phyloP scores from a whole-genome alignment of 2,888 invertebrate genomes.

The Zygothrica quintamaculata region DNA sequence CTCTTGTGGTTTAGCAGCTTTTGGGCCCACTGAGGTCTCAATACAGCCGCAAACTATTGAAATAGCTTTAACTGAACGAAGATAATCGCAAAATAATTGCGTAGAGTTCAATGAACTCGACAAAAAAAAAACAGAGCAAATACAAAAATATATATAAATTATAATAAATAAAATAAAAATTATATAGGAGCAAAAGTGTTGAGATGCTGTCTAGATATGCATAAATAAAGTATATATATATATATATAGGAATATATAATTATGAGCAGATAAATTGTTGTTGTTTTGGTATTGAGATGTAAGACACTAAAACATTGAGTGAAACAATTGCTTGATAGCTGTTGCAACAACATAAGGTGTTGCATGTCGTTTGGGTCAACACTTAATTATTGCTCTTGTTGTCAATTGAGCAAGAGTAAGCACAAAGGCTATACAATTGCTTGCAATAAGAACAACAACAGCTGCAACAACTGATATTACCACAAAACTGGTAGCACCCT shows the following conservation, averaged over 20 bases:
- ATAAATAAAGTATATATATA: too few relatives aligned
- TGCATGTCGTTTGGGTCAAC: slow-evolving; percentile 25
- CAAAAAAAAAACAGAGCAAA: slow-evolving; percentile 24
- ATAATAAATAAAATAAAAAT: slow-evolving; percentile 19
- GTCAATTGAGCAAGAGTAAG: slow-evolving; percentile 13
- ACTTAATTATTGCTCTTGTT: slow-evolving; percentile 38
- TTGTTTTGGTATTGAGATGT: too few relatives aligned
- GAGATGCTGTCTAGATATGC: too few relatives aligned
- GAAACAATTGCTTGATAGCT: not conserved
- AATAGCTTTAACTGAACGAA: slow-evolving; percentile 50
- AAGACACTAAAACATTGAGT: too few relatives aligned
- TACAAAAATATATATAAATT: slow-evolving; percentile 26
- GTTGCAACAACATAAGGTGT: too few relatives aligned
- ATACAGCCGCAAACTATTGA: slow-evolving; percentile 41
- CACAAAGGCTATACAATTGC: slow-evolving; percentile 17
- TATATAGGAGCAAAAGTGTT: too few relatives aligned
- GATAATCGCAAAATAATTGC: slow-evolving; percentile 75
- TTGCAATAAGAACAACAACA: slow-evolving; percentile 2
- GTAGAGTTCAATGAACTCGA: slow-evolving; percentile 66
- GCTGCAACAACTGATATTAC: not conserved
- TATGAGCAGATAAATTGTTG: too few relatives aligned
- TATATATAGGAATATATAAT: too few relatives aligned
- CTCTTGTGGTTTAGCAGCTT: slow-evolving; percentile 21
- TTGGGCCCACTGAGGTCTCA: slow-evolving; percentile 24
- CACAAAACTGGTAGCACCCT: not conserved